These are phyloP conservation scores for Watsonalla cultraria DNA, from an alignment of 2,888 invertebrate species.

Conservation along the genomic window DNA sequence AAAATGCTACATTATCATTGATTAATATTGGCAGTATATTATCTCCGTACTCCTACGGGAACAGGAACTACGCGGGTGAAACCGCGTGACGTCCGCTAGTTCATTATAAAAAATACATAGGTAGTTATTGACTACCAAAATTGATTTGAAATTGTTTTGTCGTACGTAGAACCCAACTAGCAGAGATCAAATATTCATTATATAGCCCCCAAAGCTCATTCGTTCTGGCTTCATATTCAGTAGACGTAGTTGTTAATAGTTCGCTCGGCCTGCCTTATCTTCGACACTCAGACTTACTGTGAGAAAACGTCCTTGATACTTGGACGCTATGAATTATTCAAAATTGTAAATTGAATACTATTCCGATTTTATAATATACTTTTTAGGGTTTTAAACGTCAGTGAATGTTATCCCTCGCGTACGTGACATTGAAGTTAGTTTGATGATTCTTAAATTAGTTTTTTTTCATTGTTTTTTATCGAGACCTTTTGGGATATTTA, in stretches of 20 bases:
- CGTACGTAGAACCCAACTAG: constrained; percentile 39
- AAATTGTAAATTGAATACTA: constrained; percentile 4
- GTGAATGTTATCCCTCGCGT: not conserved
- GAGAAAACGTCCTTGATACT: constrained; percentile 40
- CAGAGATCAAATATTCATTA: constrained; percentile 68
- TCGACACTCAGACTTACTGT: constrained; percentile 52
- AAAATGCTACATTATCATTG: too few relatives aligned
- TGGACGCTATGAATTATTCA: constrained; percentile 11
- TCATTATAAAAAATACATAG: too few relatives aligned
- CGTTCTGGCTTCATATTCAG: constrained; percentile 59
- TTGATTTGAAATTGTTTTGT: constrained; percentile 55
- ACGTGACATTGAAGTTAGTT: not conserved
- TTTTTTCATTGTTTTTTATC: not conserved
- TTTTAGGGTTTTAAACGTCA: constrained; percentile 1
- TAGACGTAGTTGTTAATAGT: constrained; percentile 65
- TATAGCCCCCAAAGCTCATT: constrained; percentile 42
- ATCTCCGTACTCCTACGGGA: too few relatives aligned
- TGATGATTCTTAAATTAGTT: not conserved
- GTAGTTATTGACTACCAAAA: too few relatives aligned
- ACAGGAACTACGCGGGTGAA: too few relatives aligned
- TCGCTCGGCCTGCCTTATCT: constrained; percentile 59
- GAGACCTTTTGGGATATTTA: too few relatives aligned
- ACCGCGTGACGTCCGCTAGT: too few relatives aligned
- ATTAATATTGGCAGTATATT: too few relatives aligned
- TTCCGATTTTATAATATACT: constrained; percentile 6